Percentiles rank a stretch among this genome's conserved stretches.
Conservation (phyloP, 1,140 invertebrate genomes). For the Andricus grossulariae region DNA sequence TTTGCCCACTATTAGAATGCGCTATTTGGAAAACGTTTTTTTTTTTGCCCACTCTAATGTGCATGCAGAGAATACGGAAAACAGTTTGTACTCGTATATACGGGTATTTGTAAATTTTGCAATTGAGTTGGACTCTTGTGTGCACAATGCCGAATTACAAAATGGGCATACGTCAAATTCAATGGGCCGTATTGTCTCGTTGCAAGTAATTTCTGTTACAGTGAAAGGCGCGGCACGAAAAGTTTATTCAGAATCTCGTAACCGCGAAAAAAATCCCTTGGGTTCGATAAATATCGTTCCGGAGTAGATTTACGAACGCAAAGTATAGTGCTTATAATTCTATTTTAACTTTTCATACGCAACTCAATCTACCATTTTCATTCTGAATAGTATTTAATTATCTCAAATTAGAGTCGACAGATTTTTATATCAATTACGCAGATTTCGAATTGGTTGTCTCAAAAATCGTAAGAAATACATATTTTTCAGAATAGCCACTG, state of each 20-base stretch:
- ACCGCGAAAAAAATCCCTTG: slow-evolving; percentile 9
- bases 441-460: too few relatives aligned
- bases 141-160: slow-evolving; percentile 26
- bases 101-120: slow-evolving; percentile 21
- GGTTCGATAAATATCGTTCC: not conserved
- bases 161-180: slow-evolving; percentile 24
- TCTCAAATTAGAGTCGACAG: too few relatives aligned
- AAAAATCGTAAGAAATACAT: too few relatives aligned
- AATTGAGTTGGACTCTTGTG: slow-evolving; percentile 11
- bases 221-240: slow-evolving; percentile 26
- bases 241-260: slow-evolving; percentile 18
- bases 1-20: too few relatives aligned
- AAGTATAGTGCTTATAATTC: too few relatives aligned
- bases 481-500: too few relatives aligned
- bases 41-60: too few relatives aligned
- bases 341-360: too few relatives aligned
- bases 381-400: too few relatives aligned
- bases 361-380: too few relatives aligned
- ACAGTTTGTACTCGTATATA: not conserved
- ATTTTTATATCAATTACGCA: too few relatives aligned
- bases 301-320: not conserved
- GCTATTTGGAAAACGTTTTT: too few relatives aligned
- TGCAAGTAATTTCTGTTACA: slow-evolving; percentile 21
- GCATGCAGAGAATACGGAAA: not conserved
- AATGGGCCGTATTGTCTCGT: slow-evolving; percentile 23